Base-by-base conservation (phyloP, 2,797 vertebrate species). In the Hylomyscus alleni region DNA sequence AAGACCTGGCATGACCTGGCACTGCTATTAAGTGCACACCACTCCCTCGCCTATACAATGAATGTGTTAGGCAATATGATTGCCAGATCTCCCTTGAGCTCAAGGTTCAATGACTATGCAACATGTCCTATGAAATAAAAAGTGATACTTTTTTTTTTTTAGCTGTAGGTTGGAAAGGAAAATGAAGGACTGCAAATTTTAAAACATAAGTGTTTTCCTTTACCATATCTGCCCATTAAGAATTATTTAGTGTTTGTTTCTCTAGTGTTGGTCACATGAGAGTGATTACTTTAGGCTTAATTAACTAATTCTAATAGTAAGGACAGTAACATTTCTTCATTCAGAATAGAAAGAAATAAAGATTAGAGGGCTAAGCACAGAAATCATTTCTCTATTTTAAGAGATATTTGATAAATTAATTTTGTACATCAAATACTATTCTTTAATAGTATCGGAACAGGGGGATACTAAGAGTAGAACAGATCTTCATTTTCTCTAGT, bases 101-200 rank as follows among this genome's bases (percentile, higher is more conserved):
- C 34, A 80, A 90, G 76, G 37, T 94, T 95, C 76, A 77, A 50
- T 94, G 47, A 92, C 67, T 92, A 47, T 69, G 75, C 75, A 93
- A 91, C 60, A 95, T 77, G 75, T 62, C 47, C 0, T 19, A 15
- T 52, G 80, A 95, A 93, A 91, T 44, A 80, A 82, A 69, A 91
- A 88, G 40, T 24, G 44, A 54, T 76, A 26, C 7, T 60, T 85
- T 40, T 88, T 95, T 60, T 85, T 40, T 88, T 95, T 86, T 94
- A 89, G 52, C 47, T 92, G 1, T 75, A 76, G 44, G 9, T 89
- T 95, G 52, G 52, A 96, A 95, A 92, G 78, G 17, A 92, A 93
- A 91, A 65, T 83, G 67, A 40, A 75, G 17, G 10, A n/a, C 72
- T 69, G n/a, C 67, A 29, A 50, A 40, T 69, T 96, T 91, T 62